phyloP scores from a whole-genome alignment of 2,888 invertebrate species.

The Barypeithes pellucidus region DNA sequence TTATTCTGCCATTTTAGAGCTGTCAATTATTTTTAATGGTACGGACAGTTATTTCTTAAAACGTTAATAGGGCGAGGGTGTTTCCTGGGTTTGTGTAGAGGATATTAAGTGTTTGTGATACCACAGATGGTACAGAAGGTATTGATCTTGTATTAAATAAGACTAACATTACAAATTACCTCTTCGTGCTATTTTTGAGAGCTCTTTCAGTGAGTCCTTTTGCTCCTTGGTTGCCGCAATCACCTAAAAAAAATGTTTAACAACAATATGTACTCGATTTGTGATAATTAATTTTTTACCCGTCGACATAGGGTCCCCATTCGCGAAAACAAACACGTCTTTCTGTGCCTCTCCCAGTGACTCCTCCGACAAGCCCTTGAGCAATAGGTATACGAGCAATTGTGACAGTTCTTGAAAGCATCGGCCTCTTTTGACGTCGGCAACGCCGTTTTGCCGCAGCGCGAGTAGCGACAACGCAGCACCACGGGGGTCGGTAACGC shows the following conservation, averaged over 20 bases:
- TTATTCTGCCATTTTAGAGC: no score
- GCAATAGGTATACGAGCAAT: constrained; percentile 96
- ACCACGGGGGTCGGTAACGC: constrained; percentile 63
- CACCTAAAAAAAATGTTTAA: constrained; percentile 73
- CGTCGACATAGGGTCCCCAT: constrained; percentile 92
- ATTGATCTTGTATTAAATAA: no score
- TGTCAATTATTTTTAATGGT: no score
- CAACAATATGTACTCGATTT: background rate
- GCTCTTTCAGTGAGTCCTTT: constrained; percentile 80
- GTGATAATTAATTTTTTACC: constrained; percentile 49
- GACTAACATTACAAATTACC: no score
- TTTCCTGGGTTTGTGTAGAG: no score
- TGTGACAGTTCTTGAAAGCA: constrained; percentile 93
- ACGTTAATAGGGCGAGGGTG: no score
- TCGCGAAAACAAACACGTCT: constrained; percentile 91
- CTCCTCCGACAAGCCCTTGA: constrained; percentile 90
- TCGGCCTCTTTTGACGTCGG: constrained; percentile 84
- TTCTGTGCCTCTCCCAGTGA: constrained; percentile 95
- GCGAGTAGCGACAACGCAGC: constrained; percentile 83
- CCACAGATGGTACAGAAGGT: no score
- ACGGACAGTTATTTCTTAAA: no score
- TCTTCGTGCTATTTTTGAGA: constrained; percentile 88
- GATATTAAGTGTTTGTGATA: no score
- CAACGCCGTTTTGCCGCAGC: constrained; percentile 81
- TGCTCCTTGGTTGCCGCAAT: constrained; percentile 88